Evolutionary conservation across 2,888 invertebrate genomes (phyloP), one percentile per base, ranked within the genome.

Genomic region (Choreutis nemorana): DNA sequence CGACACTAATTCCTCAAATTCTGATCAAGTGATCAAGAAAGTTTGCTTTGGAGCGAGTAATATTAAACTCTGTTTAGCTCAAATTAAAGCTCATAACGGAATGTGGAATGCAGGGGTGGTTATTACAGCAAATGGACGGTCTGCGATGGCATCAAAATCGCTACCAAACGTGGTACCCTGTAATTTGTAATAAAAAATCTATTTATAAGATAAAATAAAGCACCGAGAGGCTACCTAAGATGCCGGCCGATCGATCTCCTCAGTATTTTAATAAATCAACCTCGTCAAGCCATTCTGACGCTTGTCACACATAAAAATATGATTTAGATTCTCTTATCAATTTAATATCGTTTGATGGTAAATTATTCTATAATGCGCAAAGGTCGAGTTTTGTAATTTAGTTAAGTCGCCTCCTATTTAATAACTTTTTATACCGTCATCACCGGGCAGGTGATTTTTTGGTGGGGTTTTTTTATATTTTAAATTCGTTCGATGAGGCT

Each of bases 171-270:
- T 55, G 62, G 72, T 71, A 77, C 71, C 78, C 78, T 73, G 65
- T 78, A 77, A 78, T 78, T 78, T 78, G 64, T 72, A 62, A 68
- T 73, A 75, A 75, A 78, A 77, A 78, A 75, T 75, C 73, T 77
- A 77, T 78, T 77, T 78, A 78, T 73, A 70, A 75, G 72, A 70
- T 66, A 73, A 77, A 73, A 77, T 71, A 66, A 73, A 64, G 66
- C 65, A 67, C 60, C 57, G 59, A 57, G 61, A 62, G 53, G 77
- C 77, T 78, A 72, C 77, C 77, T 73, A 73, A 75, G 72, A 70
- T 65, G 61, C 66, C 52, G 45, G 56, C 41, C 58, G 71, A 75
- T 73, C 70, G 77, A 70, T 71, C 70, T 61, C 57, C 58, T 51
- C 57, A 43, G 45, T 26, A 14, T 66, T 72, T 70, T 68, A 67